A percentile compares a stretch with the other conserved stretches of the same genome.
These are phyloP conservation scores for Periphyllus acericola DNA, from an alignment of 2,888 invertebrate species.

Conservation along the genomic window DNA sequence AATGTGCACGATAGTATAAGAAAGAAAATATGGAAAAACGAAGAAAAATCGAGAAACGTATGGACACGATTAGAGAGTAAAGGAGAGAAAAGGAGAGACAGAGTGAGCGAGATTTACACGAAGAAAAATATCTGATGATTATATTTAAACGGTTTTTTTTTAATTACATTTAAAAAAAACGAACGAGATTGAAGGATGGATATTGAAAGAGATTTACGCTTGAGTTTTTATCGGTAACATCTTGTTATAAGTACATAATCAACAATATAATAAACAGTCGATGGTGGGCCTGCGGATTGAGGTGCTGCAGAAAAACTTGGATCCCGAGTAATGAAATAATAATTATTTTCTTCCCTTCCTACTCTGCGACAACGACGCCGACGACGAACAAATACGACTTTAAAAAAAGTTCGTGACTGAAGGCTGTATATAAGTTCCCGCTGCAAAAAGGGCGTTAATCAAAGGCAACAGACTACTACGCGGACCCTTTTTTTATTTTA, in stretches of 20 bases:
- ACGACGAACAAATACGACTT: not conserved
- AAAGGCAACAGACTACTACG: constrained; percentile 6
- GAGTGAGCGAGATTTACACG: not conserved
- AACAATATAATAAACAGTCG: not conserved
- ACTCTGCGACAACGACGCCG: not conserved
- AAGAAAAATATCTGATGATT: no score
- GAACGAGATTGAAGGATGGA: not conserved
- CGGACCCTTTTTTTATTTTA: not conserved
- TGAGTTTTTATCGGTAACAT: not conserved
- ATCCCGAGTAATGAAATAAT: not conserved
- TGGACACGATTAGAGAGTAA: no score
- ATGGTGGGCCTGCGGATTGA: not conserved
- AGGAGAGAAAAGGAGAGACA: not conserved
- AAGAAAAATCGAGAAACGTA: no score
- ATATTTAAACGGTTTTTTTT: no score
- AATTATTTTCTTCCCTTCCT: not conserved
- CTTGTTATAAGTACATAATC: not conserved
- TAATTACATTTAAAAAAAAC: not conserved
- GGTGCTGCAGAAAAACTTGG: not conserved
- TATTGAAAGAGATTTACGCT: not conserved
- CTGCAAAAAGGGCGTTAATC: constrained; percentile 9
- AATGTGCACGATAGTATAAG: not conserved
- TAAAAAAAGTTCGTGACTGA: constrained; percentile 15
- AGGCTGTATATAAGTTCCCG: not conserved
- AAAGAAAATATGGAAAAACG: no score